phyloP scores from a whole-genome alignment of 2,113 vertebrate genomes.

The Corvus cornix region DNA sequence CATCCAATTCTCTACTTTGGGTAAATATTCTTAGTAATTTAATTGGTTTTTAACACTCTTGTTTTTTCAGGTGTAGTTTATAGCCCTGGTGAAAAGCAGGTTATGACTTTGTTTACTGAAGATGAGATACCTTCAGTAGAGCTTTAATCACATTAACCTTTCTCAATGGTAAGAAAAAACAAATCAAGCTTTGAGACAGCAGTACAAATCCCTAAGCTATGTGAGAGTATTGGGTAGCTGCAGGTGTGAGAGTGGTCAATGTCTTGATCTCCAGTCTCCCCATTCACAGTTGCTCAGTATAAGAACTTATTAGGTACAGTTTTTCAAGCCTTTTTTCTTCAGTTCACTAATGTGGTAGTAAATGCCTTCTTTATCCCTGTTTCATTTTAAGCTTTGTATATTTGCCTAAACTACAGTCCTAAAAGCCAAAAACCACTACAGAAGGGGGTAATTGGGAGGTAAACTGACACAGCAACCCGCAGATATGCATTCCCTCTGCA shows the following conservation, averaged over 20 bases:
- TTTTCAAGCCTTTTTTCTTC: neutral
- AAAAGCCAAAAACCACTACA: neutral
- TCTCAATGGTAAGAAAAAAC: neutral
- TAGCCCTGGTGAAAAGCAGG: neutral
- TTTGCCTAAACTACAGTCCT: neutral
- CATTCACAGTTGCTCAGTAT: neutral
- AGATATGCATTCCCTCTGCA: neutral
- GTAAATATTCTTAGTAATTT: neutral
- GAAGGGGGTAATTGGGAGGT: neutral
- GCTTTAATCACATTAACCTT: neutral
- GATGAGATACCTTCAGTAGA: neutral
- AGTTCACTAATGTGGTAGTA: neutral
- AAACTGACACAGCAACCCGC: neutral
- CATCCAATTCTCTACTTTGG: neutral
- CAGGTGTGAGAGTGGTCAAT: neutral
- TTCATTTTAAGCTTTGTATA: neutral
- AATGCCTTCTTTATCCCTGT: neutral
- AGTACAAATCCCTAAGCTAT: neutral
- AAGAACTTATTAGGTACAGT: rapidly evolving
- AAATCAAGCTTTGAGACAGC: too few relatives aligned
- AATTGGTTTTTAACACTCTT: neutral
- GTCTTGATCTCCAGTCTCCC: neutral
- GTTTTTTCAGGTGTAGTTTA: neutral
- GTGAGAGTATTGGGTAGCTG: neutral
- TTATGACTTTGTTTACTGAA: neutral